phyloP scores from a whole-genome alignment of 2,888 invertebrate species.

The Conistra vaccinii region DNA sequence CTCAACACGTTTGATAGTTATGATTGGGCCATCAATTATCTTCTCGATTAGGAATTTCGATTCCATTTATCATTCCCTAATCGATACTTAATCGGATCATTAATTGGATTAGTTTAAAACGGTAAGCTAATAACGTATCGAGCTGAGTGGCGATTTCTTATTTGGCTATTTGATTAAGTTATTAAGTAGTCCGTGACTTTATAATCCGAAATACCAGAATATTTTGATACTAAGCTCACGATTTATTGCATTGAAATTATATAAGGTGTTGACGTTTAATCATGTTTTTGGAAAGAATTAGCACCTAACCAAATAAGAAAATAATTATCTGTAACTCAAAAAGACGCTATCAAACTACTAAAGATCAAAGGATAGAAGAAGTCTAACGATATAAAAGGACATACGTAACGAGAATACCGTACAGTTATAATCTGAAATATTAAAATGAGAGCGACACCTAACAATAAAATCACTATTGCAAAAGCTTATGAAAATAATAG shows the following conservation, averaged over 20 bases:
- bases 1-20: constrained; percentile 45
- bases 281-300: not conserved
- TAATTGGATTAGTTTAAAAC: constrained; percentile 66
- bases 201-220: constrained; percentile 31
- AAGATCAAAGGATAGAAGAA: not conserved
- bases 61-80: constrained; percentile 63
- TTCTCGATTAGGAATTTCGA: constrained; percentile 52
- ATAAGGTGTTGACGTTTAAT: constrained; percentile 10
- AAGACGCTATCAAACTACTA: not conserved
- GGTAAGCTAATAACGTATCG: constrained; percentile 50
- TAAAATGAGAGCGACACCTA: not conserved
- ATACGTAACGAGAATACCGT: not conserved
- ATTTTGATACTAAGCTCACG: not conserved
- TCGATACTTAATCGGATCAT: constrained; percentile 62
- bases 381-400: not conserved
- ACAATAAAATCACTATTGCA: not conserved
- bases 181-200: constrained; percentile 40
- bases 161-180: constrained; percentile 54
- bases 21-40: constrained; percentile 56
- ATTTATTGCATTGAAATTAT: constrained; percentile 15
- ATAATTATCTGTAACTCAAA: not conserved
- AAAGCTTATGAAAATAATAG: not conserved
- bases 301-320: not conserved
- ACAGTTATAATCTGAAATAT: not conserved
- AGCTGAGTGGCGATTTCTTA: constrained; percentile 41